These are phyloP conservation scores for Chionodraco myersi DNA, from an alignment of 2,113 vertebrate genomes.

Conservation along the genomic window DNA sequence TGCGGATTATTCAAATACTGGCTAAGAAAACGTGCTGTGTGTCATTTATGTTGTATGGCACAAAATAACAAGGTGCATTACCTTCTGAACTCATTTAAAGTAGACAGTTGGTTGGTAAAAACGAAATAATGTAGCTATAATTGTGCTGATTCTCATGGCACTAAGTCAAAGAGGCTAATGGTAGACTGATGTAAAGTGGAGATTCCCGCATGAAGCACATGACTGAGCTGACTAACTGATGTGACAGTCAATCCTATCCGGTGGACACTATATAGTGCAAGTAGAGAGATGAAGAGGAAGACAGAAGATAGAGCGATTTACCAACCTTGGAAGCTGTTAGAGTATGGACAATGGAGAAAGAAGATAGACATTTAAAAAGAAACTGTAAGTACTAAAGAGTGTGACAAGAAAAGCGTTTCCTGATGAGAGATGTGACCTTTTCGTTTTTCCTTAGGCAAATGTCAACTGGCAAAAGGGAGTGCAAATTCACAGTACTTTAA, in stretches of 20 bases:
- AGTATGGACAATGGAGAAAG: background rate
- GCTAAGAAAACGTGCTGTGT: slow-evolving; percentile 15
- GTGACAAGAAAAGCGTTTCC: slow-evolving; percentile 7
- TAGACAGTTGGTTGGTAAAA: slow-evolving; percentile 18
- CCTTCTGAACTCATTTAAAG: background rate
- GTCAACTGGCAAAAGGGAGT: slow-evolving; percentile 21
- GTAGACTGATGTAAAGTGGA: slow-evolving; percentile 2
- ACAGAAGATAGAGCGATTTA: background rate
- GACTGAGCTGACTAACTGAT: slow-evolving; percentile 29
- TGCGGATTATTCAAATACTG: background rate
- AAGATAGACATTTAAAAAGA: background rate
- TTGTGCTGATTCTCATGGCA: background rate
- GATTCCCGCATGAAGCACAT: background rate
- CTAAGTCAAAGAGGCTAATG: slow-evolving; percentile 12
- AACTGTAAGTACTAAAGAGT: background rate
- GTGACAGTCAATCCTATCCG: slow-evolving; percentile 9
- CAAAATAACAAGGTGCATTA: slow-evolving; percentile 28
- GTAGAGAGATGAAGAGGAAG: background rate
- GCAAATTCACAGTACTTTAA: slow-evolving; percentile 9
- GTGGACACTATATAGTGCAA: background rate
- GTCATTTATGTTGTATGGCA: slow-evolving; percentile 13
- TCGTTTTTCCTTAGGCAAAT: slow-evolving; percentile 20
- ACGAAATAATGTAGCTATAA: slow-evolving; percentile 27
- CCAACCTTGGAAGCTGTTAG: background rate
- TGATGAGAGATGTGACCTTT: slow-evolving; percentile 33